Evolutionary conservation across 2,113 vertebrate species (phyloP).

Genomic region (Bos indicus): DNA sequence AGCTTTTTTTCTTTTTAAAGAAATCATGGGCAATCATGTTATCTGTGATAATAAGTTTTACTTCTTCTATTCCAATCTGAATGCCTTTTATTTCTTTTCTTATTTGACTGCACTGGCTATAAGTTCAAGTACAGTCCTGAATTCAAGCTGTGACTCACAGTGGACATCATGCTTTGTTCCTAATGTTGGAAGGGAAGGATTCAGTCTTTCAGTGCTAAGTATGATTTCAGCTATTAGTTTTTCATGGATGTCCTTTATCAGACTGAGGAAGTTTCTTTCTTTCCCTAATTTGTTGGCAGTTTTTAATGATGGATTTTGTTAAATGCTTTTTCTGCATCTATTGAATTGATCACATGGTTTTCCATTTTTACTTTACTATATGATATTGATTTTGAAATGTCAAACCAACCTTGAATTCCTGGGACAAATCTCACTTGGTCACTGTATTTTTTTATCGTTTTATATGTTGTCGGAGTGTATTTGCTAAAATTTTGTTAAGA

Average conservation of each 20-base stretch:
- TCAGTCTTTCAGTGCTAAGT: not conserved
- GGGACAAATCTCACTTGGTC: not conserved
- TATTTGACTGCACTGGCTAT: not conserved
- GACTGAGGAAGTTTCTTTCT: not conserved
- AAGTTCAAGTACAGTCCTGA: not conserved
- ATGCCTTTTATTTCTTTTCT: not conserved
- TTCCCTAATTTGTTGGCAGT: not conserved
- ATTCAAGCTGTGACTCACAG: not conserved
- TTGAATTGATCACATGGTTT: not conserved
- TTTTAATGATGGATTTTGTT: not conserved
- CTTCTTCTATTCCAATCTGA: not conserved
- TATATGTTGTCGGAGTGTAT: not conserved
- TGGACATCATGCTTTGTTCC: not conserved
- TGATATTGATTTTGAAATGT: not conserved
- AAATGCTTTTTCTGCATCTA: not conserved
- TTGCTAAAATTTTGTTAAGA: not conserved
- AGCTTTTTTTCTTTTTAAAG: not conserved
- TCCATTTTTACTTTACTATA: not conserved
- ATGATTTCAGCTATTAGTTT: not conserved
- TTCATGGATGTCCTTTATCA: not conserved
- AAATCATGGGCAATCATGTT: not conserved
- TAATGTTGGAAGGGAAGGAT: not conserved
- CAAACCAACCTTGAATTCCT: not conserved
- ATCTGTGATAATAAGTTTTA: not conserved
- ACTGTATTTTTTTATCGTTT: not conserved